Conservation (phyloP, 2,113 vertebrate genomes). For the Brachypteracias leptosomus region DNA sequence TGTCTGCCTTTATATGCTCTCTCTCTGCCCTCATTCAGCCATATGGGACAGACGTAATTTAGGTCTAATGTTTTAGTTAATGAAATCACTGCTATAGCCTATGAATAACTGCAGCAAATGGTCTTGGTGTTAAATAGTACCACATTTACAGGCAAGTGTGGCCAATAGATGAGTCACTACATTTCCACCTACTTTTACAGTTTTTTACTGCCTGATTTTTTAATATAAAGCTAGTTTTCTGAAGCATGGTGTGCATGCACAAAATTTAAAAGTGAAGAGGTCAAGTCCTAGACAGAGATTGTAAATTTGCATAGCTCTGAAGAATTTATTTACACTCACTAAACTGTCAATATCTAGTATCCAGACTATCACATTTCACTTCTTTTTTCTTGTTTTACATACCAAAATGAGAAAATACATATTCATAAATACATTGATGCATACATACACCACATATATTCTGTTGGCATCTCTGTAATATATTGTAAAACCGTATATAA, state of each 20-base stretch:
- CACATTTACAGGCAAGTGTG: background rate
- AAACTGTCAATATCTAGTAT: background rate
- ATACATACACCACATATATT: background rate
- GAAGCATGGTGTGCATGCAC: fast-evolving
- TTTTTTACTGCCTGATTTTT: background rate
- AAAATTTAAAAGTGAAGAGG: background rate
- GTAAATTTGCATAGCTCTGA: background rate
- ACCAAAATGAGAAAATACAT: background rate
- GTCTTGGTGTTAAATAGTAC: background rate
- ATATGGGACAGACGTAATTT: background rate
- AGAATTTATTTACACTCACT: background rate
- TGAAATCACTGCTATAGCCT: background rate
- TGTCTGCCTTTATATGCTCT: background rate
- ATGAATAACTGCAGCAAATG: background rate
- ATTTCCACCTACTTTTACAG: background rate
- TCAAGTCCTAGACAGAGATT: background rate
- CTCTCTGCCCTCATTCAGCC: background rate
- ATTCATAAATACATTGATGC: background rate
- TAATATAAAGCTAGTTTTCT: background rate
- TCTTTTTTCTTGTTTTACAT: background rate
- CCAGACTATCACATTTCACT: background rate
- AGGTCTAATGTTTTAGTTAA: background rate
- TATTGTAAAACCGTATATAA: background rate
- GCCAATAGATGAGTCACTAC: background rate
- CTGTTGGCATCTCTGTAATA: background rate